These are phyloP conservation scores for Stramonita haemastoma DNA, from an alignment of 2,888 invertebrate genomes.

Conservation along the genomic window DNA sequence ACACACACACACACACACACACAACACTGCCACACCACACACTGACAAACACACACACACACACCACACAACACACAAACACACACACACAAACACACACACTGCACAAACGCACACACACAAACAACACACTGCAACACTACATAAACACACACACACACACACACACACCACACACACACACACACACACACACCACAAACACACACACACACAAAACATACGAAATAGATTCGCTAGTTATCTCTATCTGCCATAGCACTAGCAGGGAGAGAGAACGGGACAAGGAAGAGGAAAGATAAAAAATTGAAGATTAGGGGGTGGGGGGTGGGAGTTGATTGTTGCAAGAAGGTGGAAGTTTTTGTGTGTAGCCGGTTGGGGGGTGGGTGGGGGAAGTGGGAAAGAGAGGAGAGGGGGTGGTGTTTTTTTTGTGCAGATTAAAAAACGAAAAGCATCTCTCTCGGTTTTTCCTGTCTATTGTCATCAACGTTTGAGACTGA, in stretches of 20 bases:
- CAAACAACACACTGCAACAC: no score
- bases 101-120: no score
- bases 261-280: neutral
- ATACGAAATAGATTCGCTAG: slow-evolving; percentile 13
- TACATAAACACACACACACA: no score
- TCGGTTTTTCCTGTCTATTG: neutral
- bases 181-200: no score
- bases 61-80: no score
- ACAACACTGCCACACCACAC: no score
- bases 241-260: slow-evolving; percentile 38
- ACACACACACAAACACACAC: no score
- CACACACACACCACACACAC: no score
- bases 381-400: slow-evolving; percentile 34
- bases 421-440: neutral
- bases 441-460: neutral
- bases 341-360: neutral
- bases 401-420: slow-evolving; percentile 20
- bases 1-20: no score
- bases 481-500: neutral
- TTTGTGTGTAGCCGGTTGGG: no score
- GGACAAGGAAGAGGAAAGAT: neutral
- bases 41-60: no score
- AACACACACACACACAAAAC: no score
- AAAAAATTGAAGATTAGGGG: neutral
- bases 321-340: neutral